Percentiles rank a stretch among this genome's conserved stretches.
Evolutionary conservation across 2,888 invertebrate genomes (phyloP).

Genomic region (Drosophila basisetae): DNA sequence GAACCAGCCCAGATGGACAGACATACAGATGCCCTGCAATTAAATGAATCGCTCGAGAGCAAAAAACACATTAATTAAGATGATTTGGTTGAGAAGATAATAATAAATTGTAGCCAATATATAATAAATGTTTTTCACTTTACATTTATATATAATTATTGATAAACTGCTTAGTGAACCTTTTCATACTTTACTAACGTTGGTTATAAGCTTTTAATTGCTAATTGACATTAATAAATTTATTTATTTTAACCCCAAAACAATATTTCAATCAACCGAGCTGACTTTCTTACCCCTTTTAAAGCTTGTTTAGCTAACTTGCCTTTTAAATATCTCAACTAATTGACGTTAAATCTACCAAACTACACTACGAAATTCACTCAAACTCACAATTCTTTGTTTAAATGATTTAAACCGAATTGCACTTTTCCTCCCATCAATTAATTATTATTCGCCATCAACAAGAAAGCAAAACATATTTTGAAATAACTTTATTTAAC

Average conservation of each 20-base stretch:
- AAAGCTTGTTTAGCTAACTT: not conserved
- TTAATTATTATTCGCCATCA: not conserved
- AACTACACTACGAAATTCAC: not conserved
- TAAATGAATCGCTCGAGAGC: not conserved
- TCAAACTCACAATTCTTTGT: not conserved
- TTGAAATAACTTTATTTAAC: not conserved
- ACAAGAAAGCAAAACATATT: not conserved
- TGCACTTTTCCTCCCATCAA: not conserved
- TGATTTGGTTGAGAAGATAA: not conserved
- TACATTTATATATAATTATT: too few relatives aligned
- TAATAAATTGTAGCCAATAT: not conserved
- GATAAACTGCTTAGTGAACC: not conserved
- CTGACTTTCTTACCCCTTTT: not conserved
- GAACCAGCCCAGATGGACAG: not conserved
- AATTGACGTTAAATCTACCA: not conserved
- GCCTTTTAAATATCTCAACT: not conserved
- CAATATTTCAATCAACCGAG: not conserved
- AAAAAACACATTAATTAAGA: not conserved
- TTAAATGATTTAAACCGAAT: not conserved
- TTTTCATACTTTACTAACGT: not conserved
- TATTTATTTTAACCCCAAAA: not conserved
- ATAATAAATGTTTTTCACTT: not conserved
- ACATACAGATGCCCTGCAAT: conserved; percentile 18
- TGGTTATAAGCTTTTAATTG: not conserved
- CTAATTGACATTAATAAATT: not conserved